Base-by-base conservation (phyloP, 2,797 vertebrate species). In the Oreochromis grahami region DNA sequence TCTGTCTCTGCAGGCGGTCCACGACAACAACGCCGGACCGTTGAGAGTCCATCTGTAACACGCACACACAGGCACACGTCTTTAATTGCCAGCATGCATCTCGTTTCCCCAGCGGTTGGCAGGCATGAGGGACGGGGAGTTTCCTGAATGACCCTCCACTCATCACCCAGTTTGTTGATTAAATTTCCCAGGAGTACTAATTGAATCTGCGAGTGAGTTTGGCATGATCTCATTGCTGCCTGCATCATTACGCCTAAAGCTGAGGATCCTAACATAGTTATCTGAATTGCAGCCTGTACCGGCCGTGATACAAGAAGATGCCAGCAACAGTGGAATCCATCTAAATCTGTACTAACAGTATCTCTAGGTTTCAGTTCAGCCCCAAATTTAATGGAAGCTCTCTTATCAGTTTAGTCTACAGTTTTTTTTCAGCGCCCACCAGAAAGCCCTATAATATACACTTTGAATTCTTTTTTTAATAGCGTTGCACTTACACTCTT, bases 1-100 rank as follows among this genome's bases (percentile, higher is more conserved):
- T 99, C 93, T 99, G 98, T 83, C 99, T 98, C 94, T 99, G 98
- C 1, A 99, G 97, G 56, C 98, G 97, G 91, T 99, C 98, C 85
- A 99, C 96, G 78, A 97, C 96, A n/a, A 97, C 97, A 1, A 97
- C 92, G 14, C 97, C 90, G 0, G 98, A 97, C 92, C 98, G 97
- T 80, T 98, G 96, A 29, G 97, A 97, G 94, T 99, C 98, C 84
- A 97, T 97, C 98, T 99, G 90, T 15, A 74, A 82, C 76, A 87
- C 8, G 48, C 70, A 68, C 58, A 85, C n/a, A 80, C 38, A 60
- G 13, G 77, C 65, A 86, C 81, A 81, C 29, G 19, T 5, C 34
- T 26, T 79, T 53, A 77, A 13, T 48, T 6, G 45, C 50, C 72
- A 36, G 72, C 15, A 56, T 56, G 50, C 24, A 63, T 26, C n/a